Evolutionary conservation across 2,113 vertebrate genomes (phyloP).

Genomic region (Heteronetta atricapilla): DNA sequence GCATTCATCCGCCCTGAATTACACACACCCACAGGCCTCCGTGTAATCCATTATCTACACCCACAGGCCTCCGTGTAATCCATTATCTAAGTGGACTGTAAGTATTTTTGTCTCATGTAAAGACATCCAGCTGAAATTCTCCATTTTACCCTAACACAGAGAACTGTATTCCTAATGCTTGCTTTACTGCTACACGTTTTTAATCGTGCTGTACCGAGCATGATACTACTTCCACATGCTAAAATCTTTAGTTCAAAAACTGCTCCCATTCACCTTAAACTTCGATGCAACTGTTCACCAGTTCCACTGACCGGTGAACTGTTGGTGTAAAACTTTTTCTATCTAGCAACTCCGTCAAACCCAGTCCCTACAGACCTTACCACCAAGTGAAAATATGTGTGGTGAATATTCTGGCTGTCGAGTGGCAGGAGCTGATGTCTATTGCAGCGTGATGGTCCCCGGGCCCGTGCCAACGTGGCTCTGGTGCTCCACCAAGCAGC

Average conservation of each 20-base stretch:
- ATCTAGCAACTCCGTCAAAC: neutral
- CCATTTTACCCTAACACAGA: neutral
- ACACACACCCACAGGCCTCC: neutral
- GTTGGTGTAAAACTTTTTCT: neutral
- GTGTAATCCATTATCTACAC: neutral
- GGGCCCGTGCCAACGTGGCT: neutral
- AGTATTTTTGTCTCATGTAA: neutral
- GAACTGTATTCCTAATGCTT: neutral
- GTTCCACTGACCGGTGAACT: rapidly evolving
- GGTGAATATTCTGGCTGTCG: neutral
- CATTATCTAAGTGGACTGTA: neutral
- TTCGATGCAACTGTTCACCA: neutral
- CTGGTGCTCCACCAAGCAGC: neutral
- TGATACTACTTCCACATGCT: neutral
- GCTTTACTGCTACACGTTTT: neutral
- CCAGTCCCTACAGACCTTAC: neutral
- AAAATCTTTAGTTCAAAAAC: neutral
- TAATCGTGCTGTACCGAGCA: neutral
- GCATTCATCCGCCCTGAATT: neutral
- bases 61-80: neutral
- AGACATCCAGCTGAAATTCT: neutral
- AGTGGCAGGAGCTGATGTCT: neutral
- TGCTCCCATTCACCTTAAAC: neutral
- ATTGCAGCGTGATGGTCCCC: neutral
- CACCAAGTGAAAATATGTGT: no score